Conservation (phyloP, 2,888 invertebrate species). For the Oscheius sp. region DNA sequence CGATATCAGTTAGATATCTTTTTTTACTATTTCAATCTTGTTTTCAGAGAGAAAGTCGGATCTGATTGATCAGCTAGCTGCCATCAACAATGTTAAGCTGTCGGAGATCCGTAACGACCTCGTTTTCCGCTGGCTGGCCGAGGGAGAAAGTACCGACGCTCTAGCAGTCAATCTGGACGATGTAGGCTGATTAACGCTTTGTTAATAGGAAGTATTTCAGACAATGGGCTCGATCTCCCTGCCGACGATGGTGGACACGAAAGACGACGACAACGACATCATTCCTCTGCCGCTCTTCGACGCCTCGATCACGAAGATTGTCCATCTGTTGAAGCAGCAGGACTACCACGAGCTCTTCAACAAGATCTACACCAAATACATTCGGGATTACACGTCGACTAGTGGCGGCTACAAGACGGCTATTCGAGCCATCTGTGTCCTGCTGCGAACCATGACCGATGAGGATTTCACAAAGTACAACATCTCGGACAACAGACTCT, state of each 20-base stretch:
- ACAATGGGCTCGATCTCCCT: conserved; percentile 26
- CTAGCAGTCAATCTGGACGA: conserved; percentile 36
- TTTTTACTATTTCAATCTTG: not conserved
- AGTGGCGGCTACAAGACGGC: conserved; percentile 29
- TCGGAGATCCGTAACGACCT: conserved; percentile 23
- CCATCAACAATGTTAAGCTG: conserved; percentile 8
- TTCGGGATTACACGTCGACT: not conserved
- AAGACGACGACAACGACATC: conserved; percentile 18
- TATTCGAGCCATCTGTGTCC: conserved; percentile 34
- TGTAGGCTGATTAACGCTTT: not conserved
- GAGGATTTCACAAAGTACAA: conserved; percentile 6
- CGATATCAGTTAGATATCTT: conserved; percentile 43
- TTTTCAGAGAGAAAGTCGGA: conserved; percentile 17
- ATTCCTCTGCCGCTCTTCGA: conserved; percentile 29
- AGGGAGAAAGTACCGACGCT: conserved; percentile 12
- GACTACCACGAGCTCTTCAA: not conserved
- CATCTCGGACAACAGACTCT: conserved; percentile 3
- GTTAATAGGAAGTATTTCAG: conserved; percentile 2
- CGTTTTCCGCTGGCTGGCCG: conserved; percentile 23
- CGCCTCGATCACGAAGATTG: conserved; percentile 17
- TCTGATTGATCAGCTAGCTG: conserved; percentile 22
- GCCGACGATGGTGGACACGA: not conserved
- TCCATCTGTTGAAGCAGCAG: conserved; percentile 12
- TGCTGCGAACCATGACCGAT: conserved; percentile 20
- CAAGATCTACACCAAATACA: not conserved